A percentile compares a stretch with the other conserved stretches of the same genome.
These are phyloP conservation scores for Drosophila siamana DNA, from an alignment of 2,888 invertebrate species.

Conservation along the genomic window DNA sequence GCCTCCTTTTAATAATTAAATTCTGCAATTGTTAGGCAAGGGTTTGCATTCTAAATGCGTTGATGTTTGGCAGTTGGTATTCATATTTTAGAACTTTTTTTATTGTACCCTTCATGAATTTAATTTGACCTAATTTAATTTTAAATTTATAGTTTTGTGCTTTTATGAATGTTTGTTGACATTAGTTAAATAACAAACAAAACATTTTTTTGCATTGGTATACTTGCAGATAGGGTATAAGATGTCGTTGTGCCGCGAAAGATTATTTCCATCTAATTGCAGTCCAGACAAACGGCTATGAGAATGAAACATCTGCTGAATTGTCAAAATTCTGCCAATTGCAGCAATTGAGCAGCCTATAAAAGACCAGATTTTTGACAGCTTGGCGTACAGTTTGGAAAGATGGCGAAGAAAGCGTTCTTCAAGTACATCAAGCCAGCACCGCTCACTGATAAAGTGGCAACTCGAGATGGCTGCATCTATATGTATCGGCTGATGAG, in stretches of 20 bases:
- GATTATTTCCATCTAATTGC: neutral
- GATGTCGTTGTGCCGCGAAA: neutral
- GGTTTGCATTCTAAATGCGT: neutral
- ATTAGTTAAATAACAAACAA: neutral
- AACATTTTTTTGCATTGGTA: no score
- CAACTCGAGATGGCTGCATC: constrained; percentile 14
- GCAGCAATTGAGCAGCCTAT: neutral
- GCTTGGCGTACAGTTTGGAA: neutral
- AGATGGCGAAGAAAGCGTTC: constrained; percentile 6
- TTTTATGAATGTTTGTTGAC: neutral
- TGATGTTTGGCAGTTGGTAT: neutral
- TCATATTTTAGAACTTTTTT: no score
- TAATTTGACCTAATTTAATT: no score
- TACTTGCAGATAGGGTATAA: neutral
- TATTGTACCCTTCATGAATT: no score
- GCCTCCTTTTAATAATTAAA: neutral
- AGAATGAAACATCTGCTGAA: neutral
- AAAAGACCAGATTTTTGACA: neutral
- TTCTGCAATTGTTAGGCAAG: neutral
- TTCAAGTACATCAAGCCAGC: constrained; percentile 11
- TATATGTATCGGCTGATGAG: constrained; percentile 18
- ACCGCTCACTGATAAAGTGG: constrained; percentile 4
- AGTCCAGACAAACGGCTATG: neutral
- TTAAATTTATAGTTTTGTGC: neutral
- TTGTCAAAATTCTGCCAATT: neutral